These are phyloP conservation scores for Sorex araneus DNA, from an alignment of 2,113 vertebrate species.

Conservation along the genomic window DNA sequence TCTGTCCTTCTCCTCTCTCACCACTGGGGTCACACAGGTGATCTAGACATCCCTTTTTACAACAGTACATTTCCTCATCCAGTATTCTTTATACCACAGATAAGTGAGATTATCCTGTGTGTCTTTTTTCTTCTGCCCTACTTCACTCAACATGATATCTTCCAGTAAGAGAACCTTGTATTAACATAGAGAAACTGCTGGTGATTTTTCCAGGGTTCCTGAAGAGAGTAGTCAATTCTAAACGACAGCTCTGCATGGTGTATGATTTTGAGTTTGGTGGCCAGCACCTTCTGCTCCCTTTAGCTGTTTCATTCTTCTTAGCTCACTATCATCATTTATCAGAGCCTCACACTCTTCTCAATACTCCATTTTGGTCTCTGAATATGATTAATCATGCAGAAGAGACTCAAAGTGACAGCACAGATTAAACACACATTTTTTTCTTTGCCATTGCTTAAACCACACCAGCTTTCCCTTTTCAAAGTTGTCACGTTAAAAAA, in stretches of 20 bases:
- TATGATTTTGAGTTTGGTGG: neutral
- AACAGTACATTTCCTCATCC: too few species aligned
- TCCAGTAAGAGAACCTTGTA: neutral
- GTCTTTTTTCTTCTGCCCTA: too few species aligned
- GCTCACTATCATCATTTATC: neutral
- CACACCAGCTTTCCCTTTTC: neutral
- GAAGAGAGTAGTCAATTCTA: neutral
- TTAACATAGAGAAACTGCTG: neutral
- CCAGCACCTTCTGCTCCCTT: neutral
- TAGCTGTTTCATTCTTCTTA: neutral
- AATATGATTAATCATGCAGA: neutral
- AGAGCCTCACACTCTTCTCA: neutral
- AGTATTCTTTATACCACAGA: too few species aligned
- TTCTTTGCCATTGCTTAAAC: neutral
- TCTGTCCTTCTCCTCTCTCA: too few species aligned
- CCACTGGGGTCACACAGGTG: too few species aligned
- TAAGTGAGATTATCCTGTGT: too few species aligned
- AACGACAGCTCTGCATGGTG: neutral
- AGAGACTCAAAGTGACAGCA: neutral
- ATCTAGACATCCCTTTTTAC: too few species aligned
- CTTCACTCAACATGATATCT: too few species aligned
- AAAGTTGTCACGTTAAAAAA: neutral
- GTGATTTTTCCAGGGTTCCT: neutral
- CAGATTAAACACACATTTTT: neutral
- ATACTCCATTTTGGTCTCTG: neutral